Evolutionary conservation across 2,888 invertebrate genomes (phyloP), one percentile per base, ranked within the genome.

Genomic region (Stramonita haemastoma): DNA sequence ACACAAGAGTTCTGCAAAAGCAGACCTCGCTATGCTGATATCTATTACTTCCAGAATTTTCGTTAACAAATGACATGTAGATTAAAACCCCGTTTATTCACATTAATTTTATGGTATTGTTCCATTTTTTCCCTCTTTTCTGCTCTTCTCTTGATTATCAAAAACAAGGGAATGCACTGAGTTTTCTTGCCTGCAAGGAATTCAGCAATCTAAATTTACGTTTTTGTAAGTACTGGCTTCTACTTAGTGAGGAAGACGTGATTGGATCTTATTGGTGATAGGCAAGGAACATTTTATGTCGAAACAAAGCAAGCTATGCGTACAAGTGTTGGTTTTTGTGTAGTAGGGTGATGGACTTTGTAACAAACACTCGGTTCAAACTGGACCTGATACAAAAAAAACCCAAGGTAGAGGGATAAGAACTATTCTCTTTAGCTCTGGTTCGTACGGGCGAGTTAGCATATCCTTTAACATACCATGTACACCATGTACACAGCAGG

Each of bases 301-400:
- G n/a, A 87, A 87, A 29, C 29, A 87, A 87, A 87, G 5, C 70
- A 32, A 66, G 56, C 87, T 13, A 46, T 29, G 70, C 60, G 32
- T 29, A n/a, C 36, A 32, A 73, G n/a, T 22, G 22, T 22, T 26
- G 13, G 8, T 46, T 83, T 46, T 26, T 73, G 36, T 19, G 79
- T 22, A 17, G 29, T 11, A 73, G n/a, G n/a, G n/a, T 73, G n/a
- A 6, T n/a, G n/a, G 73, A n/a, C 11, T n/a, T 73, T 73, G 46
- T 73, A 22, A 29, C n/a, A 73, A 26, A 29, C 73, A 26, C n/a
- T n/a, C 73, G 11, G 73, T 29, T 46, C 2, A 46, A 8, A 46
- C 8, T 46, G 2, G 46, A 46, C 46, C 46, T 46, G 46, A 46
- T 46, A 8, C 46, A 46, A 46, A 73, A n/a, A 11, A n/a, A n/a